Conservation (phyloP, 2,888 invertebrate species). For the Diaperis boleti region DNA sequence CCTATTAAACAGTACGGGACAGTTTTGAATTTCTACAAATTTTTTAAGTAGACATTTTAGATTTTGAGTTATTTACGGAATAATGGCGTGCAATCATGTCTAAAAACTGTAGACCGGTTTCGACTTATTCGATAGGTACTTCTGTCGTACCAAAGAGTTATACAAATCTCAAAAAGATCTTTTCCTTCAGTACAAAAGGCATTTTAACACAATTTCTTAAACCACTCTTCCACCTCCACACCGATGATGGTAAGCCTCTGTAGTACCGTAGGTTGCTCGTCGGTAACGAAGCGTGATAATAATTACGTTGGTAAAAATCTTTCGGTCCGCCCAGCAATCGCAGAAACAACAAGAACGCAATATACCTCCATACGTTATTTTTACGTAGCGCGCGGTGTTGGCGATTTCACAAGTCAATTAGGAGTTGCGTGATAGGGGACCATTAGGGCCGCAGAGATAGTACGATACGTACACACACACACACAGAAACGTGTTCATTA, state of each 20-base stretch:
- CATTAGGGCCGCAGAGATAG: slow-evolving; percentile 57
- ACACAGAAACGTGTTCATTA: slow-evolving; percentile 61
- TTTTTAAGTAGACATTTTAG: too few relatives aligned
- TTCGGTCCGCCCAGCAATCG: slow-evolving; percentile 33
- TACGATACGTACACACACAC: slow-evolving; percentile 40
- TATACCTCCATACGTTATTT: slow-evolving; percentile 31
- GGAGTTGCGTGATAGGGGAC: slow-evolving; percentile 63
- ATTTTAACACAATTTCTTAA: too few relatives aligned
- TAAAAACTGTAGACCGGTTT: too few relatives aligned
- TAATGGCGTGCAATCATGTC: too few relatives aligned
- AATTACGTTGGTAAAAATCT: slow-evolving; percentile 15
- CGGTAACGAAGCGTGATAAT: slow-evolving; percentile 26
- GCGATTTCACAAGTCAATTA: slow-evolving; percentile 61
- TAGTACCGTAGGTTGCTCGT: slow-evolving; percentile 3
- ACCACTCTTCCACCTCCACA: not conserved
- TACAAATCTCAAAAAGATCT: too few relatives aligned
- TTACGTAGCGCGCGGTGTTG: slow-evolving; percentile 20
- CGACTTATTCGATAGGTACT: too few relatives aligned
- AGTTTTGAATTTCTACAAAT: too few relatives aligned
- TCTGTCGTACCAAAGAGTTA: too few relatives aligned
- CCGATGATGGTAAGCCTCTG: too few relatives aligned
- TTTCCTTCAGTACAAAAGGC: too few relatives aligned
- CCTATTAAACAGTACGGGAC: too few relatives aligned
- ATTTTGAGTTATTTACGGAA: too few relatives aligned
- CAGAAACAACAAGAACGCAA: slow-evolving; percentile 27